Conservation (phyloP, 2,888 invertebrate genomes). For the Lithosia quadra region DNA sequence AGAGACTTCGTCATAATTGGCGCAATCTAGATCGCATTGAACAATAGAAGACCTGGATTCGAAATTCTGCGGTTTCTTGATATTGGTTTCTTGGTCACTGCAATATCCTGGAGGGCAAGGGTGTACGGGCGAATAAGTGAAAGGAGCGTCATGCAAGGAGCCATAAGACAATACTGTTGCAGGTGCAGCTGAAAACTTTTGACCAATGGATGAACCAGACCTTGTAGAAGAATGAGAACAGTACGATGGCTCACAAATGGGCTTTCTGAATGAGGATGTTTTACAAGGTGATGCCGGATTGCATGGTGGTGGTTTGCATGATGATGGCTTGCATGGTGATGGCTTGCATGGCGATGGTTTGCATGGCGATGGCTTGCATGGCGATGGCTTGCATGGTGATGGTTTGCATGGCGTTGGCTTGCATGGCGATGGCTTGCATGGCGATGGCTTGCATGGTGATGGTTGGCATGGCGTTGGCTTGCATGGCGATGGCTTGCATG, state of each 20-base stretch:
- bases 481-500: conserved; percentile 26
- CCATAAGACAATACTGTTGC: conserved; percentile 24
- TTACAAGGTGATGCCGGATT: conserved; percentile 16
- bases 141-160: conserved; percentile 24
- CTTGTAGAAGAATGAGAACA: conserved; percentile 1
- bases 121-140: conserved; percentile 41
- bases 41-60: background rate
- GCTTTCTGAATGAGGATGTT: conserved; percentile 1
- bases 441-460: conserved; percentile 6
- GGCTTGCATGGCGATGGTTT: conserved; percentile 8
- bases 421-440: conserved; percentile 10
- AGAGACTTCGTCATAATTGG: background rate
- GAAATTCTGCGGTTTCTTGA: background rate
- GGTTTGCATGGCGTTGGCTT: conserved; percentile 19
- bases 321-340: conserved; percentile 19
- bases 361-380: conserved; percentile 10
- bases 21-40: background rate
- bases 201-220: conserved; percentile 4
- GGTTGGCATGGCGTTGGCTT: conserved; percentile 20
- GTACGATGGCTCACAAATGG: conserved; percentile 7
- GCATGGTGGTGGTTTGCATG: conserved; percentile 10
- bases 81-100: background rate
- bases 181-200: conserved; percentile 21
- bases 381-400: conserved; percentile 6
- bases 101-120: conserved; percentile 29